Evolutionary conservation across 1,140 invertebrate genomes (phyloP).

Genomic region (Wiebesia pumilae): DNA sequence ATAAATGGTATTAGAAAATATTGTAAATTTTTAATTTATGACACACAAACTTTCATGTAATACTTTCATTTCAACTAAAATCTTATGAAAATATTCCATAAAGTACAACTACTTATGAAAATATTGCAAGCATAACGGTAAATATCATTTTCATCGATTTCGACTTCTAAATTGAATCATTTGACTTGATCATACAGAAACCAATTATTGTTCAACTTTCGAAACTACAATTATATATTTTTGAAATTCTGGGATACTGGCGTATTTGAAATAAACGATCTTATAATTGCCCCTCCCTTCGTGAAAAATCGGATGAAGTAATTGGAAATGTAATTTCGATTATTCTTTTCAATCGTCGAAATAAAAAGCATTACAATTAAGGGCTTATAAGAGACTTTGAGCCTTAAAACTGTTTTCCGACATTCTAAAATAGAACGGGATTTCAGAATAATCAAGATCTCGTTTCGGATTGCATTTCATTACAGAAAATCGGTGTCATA

Average conservation of each 20-base stretch:
- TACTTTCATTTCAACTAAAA: too few species aligned
- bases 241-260: background rate
- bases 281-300: background rate
- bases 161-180: background rate
- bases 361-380: background rate
- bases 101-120: background rate
- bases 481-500: background rate
- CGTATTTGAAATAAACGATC: background rate
- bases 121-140: background rate
- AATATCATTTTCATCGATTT: background rate
- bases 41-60: too few species aligned
- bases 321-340: slow-evolving; percentile 2
- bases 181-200: background rate
- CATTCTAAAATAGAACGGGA: background rate
- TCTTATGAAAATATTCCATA: too few species aligned
- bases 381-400: background rate
- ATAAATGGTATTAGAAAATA: too few species aligned
- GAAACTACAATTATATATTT: slow-evolving; percentile 4
- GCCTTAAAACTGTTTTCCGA: background rate
- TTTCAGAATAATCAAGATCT: background rate
- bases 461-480: background rate
- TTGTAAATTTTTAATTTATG: too few species aligned
- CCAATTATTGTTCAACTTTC: background rate
- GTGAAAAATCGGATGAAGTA: background rate
- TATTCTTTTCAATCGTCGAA: background rate